phyloP scores from a whole-genome alignment of 2,797 vertebrate species.

The Acrocephalus scirpaceus region DNA sequence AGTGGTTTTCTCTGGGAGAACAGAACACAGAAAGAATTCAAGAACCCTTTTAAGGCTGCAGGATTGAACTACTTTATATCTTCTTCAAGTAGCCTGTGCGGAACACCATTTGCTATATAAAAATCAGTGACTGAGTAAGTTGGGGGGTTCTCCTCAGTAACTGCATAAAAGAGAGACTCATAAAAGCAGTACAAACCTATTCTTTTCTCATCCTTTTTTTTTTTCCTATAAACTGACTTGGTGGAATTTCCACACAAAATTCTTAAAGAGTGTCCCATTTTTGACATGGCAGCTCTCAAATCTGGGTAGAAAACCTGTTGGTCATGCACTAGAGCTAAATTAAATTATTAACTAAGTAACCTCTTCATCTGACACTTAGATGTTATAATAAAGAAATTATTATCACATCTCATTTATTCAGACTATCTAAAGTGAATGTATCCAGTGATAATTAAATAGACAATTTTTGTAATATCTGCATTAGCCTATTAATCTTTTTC shows the following conservation, averaged over 20 bases:
- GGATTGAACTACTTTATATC: background rate
- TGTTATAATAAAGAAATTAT: background rate
- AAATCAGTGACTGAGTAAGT: background rate
- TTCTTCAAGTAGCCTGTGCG: background rate
- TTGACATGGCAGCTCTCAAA: background rate
- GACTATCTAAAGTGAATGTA: background rate
- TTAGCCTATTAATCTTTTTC: background rate
- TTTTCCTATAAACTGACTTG: background rate
- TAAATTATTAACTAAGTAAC: background rate
- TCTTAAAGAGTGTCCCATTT: background rate
- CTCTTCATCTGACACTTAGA: background rate
- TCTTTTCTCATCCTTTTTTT: background rate
- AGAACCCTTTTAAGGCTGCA: background rate
- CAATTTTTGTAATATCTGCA: background rate
- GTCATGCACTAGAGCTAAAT: background rate
- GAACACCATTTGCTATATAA: background rate
- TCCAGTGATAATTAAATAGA: background rate
- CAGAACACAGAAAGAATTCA: background rate
- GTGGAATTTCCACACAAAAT: background rate
- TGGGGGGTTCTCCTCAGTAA: background rate
- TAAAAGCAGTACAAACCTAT: background rate
- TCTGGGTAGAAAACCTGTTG: background rate
- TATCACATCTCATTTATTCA: background rate
- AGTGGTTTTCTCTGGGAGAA: background rate
- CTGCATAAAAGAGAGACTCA: background rate